Base-by-base conservation (phyloP, 2,888 invertebrate species). In the Palloptera scutellata region DNA sequence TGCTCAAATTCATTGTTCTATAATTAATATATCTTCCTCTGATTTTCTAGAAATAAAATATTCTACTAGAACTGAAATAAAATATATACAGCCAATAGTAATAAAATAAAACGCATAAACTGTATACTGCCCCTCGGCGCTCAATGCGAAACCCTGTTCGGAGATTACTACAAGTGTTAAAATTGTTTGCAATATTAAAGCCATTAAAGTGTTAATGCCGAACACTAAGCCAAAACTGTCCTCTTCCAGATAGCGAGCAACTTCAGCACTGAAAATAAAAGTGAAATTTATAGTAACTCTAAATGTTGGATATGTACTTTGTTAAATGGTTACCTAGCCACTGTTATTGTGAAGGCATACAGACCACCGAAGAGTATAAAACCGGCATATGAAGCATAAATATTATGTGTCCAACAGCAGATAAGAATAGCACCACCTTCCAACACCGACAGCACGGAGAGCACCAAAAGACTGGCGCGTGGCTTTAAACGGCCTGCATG, bases 161-260 rank as follows among this genome's bases (percentile, higher is more conserved):
- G 84, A 78, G 48, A 84, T 75, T 1, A 85, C 81, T 9, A 78
- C 73, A 12, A 84, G 61, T 13, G 95, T 97, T 48, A 97, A 84
- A 43, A 94, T 80, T 0, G 93, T 91, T 84, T 97, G 96, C 0
- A 95, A 82, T 0, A 89, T 81, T 4, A 96, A 87, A 4, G 95
- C 94, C 0, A 93, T 72, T 66, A 96, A 90, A 0, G 93, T 95
- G 84, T 96, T 97, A 74, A 96, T 88, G 5, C 97, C 97, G 84
- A 97, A 96, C 72, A 97, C 91, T 4, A 97, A 86, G 0, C 95
- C 96, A 82, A 93, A 96, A 83, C 94, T 94, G 62, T 95, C 94
- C 75, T 93, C 91, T 65, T 89, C 88, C 67, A 97, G 87, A 71
- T 90, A 87, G 71, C 91, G 89, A 0, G 97, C 96, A 63, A 97